A percentile compares a stretch with the other conserved stretches of the same genome.
These are phyloP conservation scores for Gonioctena quinquepunctata DNA, from an alignment of 1,140 invertebrate species.

Conservation along the genomic window DNA sequence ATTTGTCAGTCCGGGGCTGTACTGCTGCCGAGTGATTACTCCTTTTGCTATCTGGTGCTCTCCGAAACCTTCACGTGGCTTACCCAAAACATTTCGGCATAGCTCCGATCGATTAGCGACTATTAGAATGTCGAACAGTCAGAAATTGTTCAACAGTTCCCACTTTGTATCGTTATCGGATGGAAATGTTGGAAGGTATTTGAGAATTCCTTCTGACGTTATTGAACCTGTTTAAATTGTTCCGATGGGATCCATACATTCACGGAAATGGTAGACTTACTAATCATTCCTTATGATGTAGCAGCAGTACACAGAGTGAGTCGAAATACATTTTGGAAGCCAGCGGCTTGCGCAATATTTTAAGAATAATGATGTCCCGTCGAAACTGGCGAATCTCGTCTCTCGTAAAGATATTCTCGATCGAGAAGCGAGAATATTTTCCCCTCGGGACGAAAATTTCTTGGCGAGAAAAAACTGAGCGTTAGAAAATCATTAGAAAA, in stretches of 20 bases:
- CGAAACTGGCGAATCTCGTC: no score
- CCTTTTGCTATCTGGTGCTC: not conserved
- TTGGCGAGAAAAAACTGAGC: no score
- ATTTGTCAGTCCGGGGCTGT: not conserved
- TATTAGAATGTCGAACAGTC: conserved; percentile 6
- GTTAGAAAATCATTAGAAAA: no score
- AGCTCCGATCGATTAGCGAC: not conserved
- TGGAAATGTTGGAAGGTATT: not conserved
- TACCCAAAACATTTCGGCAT: not conserved
- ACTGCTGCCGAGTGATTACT: not conserved
- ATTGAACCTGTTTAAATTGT: not conserved
- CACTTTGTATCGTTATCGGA: not conserved
- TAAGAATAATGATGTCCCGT: no score
- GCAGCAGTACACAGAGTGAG: no score
- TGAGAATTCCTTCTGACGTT: not conserved
- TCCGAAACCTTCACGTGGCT: not conserved
- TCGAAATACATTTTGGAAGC: not conserved
- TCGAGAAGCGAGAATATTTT: no score
- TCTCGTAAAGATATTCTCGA: no score
- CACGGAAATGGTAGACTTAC: no score
- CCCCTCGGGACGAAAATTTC: no score
- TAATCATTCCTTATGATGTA: no score
- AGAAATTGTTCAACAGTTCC: not conserved
- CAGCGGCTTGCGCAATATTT: no score
- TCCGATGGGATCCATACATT: not conserved